phyloP scores from a whole-genome alignment of 1,140 invertebrate genomes.

The Protaetia brevitarsis region DNA sequence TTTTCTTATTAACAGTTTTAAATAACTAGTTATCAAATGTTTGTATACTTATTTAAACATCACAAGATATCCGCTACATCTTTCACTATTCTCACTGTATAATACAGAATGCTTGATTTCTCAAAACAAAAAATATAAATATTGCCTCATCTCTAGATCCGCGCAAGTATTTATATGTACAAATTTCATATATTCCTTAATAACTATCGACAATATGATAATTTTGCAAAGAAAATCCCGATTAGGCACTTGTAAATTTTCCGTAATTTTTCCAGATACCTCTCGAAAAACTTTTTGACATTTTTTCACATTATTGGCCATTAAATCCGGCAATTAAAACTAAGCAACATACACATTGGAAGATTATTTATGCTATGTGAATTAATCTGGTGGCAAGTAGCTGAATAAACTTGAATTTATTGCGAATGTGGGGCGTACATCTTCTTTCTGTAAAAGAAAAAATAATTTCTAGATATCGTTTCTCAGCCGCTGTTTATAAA shows the following conservation, averaged over 20 bases:
- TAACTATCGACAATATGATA: slow-evolving; percentile 1
- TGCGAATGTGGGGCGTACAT: slow-evolving; percentile 87
- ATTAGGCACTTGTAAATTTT: slow-evolving; percentile 17
- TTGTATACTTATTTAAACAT: too few relatives aligned
- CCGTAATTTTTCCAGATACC: neutral
- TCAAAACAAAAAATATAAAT: slow-evolving; percentile 19
- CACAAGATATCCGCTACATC: too few relatives aligned
- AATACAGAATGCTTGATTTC: too few relatives aligned
- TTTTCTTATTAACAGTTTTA: too few relatives aligned
- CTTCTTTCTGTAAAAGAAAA: slow-evolving; percentile 71
- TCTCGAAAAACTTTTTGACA: neutral
- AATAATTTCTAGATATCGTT: too few relatives aligned
- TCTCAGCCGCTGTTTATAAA: too few relatives aligned
- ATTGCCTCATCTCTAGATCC: neutral
- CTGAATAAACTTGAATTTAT: slow-evolving; percentile 86
- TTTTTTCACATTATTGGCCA: neutral
- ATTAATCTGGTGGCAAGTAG: slow-evolving; percentile 81
- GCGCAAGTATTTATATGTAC: neutral
- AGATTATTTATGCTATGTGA: neutral
- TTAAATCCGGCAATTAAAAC: neutral
- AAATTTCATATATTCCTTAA: slow-evolving; percentile 1
- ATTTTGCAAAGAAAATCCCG: neutral
- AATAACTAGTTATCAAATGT: too few relatives aligned
- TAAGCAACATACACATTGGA: neutral
- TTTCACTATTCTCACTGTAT: too few relatives aligned